Conservation (phyloP, 2,888 invertebrate genomes). For the Serrognathus titanus region DNA sequence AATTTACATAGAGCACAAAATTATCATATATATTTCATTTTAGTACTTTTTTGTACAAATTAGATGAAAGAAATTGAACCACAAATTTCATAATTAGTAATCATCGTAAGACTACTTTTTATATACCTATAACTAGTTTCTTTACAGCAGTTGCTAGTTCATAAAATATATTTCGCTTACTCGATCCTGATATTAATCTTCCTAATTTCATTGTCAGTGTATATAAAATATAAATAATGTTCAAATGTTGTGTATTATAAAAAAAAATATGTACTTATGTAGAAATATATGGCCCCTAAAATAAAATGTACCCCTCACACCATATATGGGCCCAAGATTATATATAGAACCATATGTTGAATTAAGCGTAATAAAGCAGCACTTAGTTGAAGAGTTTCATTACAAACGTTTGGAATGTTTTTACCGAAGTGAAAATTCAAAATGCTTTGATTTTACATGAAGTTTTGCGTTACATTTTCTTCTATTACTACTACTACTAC, state of each 20-base stretch:
- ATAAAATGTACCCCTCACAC: slow-evolving; percentile 29
- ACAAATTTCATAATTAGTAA: no score
- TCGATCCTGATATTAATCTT: slow-evolving; percentile 7
- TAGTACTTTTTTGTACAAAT: no score
- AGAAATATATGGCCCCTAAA: slow-evolving; percentile 29
- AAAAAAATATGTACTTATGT: slow-evolving; percentile 29
- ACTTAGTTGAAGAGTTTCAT: slow-evolving; percentile 1
- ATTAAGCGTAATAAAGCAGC: not conserved
- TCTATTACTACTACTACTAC: no score
- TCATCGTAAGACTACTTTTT: no score
- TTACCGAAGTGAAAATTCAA: slow-evolving; percentile 1
- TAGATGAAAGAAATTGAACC: no score
- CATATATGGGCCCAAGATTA: slow-evolving; percentile 33
- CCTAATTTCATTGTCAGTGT: slow-evolving; percentile 29
- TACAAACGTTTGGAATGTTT: not conserved
- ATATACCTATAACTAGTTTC: no score
- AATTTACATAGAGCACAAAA: no score
- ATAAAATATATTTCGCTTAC: not conserved
- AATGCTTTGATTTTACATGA: not conserved
- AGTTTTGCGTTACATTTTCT: not conserved
- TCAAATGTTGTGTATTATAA: slow-evolving; percentile 44
- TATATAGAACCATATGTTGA: not conserved
- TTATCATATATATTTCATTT: no score
- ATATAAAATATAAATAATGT: slow-evolving; percentile 47
- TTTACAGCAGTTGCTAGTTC: no score